A percentile compares a stretch with the other conserved stretches of the same genome.
Conservation (phyloP, 1,140 invertebrate genomes). For the Papilio xuthus region DNA sequence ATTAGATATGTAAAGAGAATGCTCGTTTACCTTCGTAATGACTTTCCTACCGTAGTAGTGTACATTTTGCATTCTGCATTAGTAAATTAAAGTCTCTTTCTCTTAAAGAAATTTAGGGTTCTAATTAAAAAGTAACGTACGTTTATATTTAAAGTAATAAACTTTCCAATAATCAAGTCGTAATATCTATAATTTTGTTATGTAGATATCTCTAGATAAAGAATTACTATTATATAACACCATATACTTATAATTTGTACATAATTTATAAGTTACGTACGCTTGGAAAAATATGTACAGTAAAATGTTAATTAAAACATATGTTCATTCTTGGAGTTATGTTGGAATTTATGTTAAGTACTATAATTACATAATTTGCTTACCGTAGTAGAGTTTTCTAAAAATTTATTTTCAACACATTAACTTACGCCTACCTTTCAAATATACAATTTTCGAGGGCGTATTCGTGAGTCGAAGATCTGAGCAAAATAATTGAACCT, state of each 20-base stretch:
- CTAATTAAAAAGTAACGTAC: background rate
- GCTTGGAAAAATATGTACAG: conserved; percentile 7
- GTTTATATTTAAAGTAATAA: background rate
- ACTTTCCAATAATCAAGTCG: background rate
- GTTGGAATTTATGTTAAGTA: conserved; percentile 10
- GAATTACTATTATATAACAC: background rate
- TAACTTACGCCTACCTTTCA: background rate
- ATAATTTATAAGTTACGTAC: background rate
- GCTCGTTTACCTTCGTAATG: no score
- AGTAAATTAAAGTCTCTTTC: no score
- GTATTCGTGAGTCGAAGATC: background rate
- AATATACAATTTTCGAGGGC: background rate
- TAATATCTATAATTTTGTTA: conserved; percentile 8
- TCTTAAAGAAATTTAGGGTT: no score
- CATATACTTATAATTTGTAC: background rate
- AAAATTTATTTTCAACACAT: background rate
- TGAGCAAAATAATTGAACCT: no score
- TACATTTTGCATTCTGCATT: background rate
- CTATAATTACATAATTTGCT: background rate
- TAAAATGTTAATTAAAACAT: background rate
- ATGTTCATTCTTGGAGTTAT: background rate
- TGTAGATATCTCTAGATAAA: background rate
- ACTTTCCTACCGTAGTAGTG: background rate
- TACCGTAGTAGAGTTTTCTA: conserved; percentile 1
- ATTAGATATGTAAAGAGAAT: no score